Percentiles rank a stretch among this genome's conserved stretches.
Conservation (phyloP, 2,113 vertebrate genomes). For the Oryctolagus cuniculus region DNA sequence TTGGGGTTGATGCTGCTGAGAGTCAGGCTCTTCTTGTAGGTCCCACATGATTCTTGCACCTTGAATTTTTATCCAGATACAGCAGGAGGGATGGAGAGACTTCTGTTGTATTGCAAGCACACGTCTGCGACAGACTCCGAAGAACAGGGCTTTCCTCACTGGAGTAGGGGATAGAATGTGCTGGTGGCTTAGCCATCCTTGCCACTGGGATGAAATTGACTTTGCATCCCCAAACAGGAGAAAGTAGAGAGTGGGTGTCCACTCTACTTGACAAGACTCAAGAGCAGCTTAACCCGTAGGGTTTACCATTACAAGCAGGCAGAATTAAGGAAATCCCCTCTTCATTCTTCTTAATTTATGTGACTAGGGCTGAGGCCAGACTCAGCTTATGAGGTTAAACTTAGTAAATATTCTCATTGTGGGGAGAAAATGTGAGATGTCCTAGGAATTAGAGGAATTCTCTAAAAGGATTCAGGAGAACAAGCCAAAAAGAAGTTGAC, state of each 20-base stretch:
- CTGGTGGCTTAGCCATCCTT: not conserved
- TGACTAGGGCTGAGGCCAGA: slow-evolving; percentile 47
- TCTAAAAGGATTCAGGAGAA: slow-evolving; percentile 8
- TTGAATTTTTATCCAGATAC: not conserved
- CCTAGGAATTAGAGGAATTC: not conserved
- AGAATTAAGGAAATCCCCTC: slow-evolving; percentile 34
- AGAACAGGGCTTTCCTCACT: not conserved
- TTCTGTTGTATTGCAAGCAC: not conserved
- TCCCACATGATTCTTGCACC: not conserved
- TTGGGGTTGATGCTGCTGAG: not conserved
- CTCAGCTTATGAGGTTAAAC: not conserved
- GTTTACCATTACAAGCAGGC: not conserved
- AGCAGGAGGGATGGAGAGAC: not conserved
- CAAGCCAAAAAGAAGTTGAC: not conserved
- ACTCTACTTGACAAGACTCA: not conserved
- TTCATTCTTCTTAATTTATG: not conserved
- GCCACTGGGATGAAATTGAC: not conserved
- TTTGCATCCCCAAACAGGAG: not conserved
- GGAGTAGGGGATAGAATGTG: not conserved
- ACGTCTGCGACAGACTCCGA: not conserved
- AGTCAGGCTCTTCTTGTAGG: not conserved
- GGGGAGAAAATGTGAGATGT: not conserved
- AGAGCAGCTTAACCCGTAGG: not conserved
- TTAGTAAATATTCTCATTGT: not conserved
- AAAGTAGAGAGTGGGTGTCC: not conserved